These are phyloP conservation scores for Nansenia antarctica DNA, from an alignment of 2,113 vertebrate genomes.

Conservation along the genomic window DNA sequence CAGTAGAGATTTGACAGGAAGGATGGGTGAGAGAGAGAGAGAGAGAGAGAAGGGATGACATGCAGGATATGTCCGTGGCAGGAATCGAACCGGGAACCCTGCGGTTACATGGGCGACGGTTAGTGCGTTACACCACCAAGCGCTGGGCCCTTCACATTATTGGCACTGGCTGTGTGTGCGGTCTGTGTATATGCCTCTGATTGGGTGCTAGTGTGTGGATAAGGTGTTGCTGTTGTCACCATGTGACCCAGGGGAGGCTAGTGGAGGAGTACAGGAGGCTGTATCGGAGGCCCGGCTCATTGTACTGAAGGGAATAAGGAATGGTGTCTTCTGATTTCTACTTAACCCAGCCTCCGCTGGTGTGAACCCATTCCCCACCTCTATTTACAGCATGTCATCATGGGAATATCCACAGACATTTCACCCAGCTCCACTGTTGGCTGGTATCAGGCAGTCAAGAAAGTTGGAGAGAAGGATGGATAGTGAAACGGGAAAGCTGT, in stretches of 20 bases:
- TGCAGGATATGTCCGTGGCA: too few relatives aligned
- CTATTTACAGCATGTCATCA: background rate
- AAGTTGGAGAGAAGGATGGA: background rate
- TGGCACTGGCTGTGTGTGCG: background rate
- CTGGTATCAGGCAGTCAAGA: background rate
- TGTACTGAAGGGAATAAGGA: too few relatives aligned
- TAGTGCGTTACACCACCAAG: too few relatives aligned
- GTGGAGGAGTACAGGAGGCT: too few relatives aligned
- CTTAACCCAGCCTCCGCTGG: too few relatives aligned
- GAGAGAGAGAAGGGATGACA: too few relatives aligned
- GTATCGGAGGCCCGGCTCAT: too few relatives aligned
- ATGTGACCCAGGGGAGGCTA: too few relatives aligned
- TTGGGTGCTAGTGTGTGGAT: background rate
- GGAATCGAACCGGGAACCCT: too few relatives aligned
- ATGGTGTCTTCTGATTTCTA: too few relatives aligned
- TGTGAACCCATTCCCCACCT: background rate
- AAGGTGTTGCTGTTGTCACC: background rate
- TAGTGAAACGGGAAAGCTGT: background rate
- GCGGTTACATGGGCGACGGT: background rate
- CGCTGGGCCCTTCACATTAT: background rate
- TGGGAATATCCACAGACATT: constrained; percentile 18
- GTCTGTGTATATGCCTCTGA: background rate
- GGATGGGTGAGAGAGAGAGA: too few relatives aligned
- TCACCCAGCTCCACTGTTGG: background rate
- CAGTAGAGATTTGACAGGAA: too few relatives aligned